These are phyloP conservation scores for Diprion similis DNA, from an alignment of 1,140 invertebrate genomes.

Conservation along the genomic window DNA sequence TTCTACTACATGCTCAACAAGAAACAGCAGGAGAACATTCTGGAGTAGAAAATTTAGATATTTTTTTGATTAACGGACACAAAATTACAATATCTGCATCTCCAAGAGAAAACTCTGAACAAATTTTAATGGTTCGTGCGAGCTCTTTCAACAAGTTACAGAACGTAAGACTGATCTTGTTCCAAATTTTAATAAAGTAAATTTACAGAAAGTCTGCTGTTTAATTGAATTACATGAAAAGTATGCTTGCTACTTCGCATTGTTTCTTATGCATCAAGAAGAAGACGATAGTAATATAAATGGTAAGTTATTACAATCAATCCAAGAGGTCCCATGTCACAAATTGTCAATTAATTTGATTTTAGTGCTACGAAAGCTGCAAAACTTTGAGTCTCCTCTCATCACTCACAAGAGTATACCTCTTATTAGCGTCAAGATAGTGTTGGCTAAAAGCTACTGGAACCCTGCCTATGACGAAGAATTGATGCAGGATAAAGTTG, in stretches of 20 bases:
- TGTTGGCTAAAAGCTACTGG: conserved; percentile 77
- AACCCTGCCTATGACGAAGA: conserved; percentile 83
- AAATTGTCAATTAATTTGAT: conserved; percentile 22
- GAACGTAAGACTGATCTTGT: neutral
- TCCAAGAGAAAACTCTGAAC: conserved; percentile 82
- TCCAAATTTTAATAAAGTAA: conserved; percentile 15
- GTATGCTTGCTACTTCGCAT: conserved; percentile 84
- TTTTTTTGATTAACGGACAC: conserved; percentile 85
- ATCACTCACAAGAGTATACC: conserved; percentile 78
- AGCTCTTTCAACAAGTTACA: conserved; percentile 13
- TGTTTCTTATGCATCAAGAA: conserved; percentile 84
- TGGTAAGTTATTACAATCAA: conserved; percentile 54
- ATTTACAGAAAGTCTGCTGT: conserved; percentile 75
- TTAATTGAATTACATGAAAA: conserved; percentile 79
- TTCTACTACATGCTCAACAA: conserved; percentile 90
- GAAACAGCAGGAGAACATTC: conserved; percentile 77
- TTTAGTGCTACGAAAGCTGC: conserved; percentile 83
- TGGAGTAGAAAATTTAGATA: conserved; percentile 78
- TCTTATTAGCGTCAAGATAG: conserved; percentile 39
- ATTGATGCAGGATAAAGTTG: conserved; percentile 79
- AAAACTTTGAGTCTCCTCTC: conserved; percentile 96
- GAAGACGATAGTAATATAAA: conserved; percentile 75
- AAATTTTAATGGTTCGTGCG: conserved; percentile 73
- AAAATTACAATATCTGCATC: conserved; percentile 83
- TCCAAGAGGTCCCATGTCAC: neutral